Conservation (phyloP, 2,888 invertebrate genomes). For the Bruchidius siliquastri region DNA sequence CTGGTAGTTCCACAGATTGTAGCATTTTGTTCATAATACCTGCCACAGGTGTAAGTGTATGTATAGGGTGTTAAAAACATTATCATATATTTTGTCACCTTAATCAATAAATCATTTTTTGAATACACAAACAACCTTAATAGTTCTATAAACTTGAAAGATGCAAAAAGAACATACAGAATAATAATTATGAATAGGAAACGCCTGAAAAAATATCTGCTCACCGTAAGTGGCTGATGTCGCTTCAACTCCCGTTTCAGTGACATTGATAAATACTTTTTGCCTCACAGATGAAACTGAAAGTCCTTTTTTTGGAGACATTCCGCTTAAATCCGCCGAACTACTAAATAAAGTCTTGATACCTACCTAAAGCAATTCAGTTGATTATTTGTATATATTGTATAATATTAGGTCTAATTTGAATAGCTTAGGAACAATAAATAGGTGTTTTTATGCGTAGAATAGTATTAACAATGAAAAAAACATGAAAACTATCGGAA, state of each 20-base stretch:
- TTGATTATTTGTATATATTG: not conserved
- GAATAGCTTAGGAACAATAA: too few relatives aligned
- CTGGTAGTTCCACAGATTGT: not conserved
- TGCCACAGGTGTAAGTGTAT: not conserved
- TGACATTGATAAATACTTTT: slow-evolving; percentile 39
- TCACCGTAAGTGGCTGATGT: slow-evolving; percentile 34
- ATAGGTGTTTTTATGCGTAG: too few relatives aligned
- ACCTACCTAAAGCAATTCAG: not conserved
- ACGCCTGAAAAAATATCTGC: not conserved
- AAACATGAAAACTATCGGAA: too few relatives aligned
- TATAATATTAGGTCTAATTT: too few relatives aligned
- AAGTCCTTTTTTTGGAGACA: slow-evolving; percentile 24
- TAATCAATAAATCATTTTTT: too few relatives aligned
- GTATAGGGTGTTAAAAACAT: too few relatives aligned
- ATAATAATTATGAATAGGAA: too few relatives aligned
- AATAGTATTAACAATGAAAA: too few relatives aligned
- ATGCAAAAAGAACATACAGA: too few relatives aligned
- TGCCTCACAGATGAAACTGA: slow-evolving; percentile 34
- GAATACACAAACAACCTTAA: too few relatives aligned
- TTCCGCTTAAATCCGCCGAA: slow-evolving; percentile 31
- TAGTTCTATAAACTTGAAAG: too few relatives aligned
- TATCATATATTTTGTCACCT: too few relatives aligned
- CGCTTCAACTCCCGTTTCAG: slow-evolving; percentile 39
- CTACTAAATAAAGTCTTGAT: slow-evolving; percentile 14
- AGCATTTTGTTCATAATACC: slow-evolving; percentile 2